phyloP scores from a whole-genome alignment of 2,113 vertebrate species.

The Mastomys coucha region DNA sequence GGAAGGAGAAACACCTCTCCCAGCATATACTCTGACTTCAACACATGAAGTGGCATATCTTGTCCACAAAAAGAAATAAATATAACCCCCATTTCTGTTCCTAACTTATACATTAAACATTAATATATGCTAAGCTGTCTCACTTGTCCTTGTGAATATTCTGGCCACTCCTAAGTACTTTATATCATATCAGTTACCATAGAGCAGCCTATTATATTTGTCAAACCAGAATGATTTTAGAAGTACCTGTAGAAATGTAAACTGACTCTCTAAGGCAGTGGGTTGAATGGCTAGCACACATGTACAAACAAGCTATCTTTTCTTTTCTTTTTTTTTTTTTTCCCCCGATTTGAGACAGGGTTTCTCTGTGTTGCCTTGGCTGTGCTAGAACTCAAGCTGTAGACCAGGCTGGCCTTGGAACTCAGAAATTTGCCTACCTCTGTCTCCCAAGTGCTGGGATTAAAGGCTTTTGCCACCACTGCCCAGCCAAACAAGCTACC shows the following conservation, averaged over 20 bases:
- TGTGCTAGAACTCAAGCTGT: background rate
- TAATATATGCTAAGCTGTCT: background rate
- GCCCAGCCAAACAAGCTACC: background rate
- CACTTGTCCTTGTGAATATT: background rate
- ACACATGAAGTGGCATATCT: background rate
- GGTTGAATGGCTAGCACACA: background rate
- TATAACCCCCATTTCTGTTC: background rate
- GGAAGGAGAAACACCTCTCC: background rate
- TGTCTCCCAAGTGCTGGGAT: background rate
- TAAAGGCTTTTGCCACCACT: background rate
- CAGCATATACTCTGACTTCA: background rate
- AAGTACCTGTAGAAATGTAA: background rate
- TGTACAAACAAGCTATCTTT: background rate
- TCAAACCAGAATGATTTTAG: background rate
- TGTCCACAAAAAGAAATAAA: background rate
- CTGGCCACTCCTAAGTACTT: background rate
- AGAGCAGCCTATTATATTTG: background rate
- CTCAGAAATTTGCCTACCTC: background rate
- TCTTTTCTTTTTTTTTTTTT: too few relatives aligned
- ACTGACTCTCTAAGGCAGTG: background rate
- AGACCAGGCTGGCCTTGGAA: background rate
- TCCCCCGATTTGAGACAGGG: background rate
- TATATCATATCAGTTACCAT: background rate
- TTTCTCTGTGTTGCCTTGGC: background rate
- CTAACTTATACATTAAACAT: background rate